These are phyloP conservation scores for Brachionus paranguensis DNA, from an alignment of 1,140 invertebrate species.

Conservation along the genomic window DNA sequence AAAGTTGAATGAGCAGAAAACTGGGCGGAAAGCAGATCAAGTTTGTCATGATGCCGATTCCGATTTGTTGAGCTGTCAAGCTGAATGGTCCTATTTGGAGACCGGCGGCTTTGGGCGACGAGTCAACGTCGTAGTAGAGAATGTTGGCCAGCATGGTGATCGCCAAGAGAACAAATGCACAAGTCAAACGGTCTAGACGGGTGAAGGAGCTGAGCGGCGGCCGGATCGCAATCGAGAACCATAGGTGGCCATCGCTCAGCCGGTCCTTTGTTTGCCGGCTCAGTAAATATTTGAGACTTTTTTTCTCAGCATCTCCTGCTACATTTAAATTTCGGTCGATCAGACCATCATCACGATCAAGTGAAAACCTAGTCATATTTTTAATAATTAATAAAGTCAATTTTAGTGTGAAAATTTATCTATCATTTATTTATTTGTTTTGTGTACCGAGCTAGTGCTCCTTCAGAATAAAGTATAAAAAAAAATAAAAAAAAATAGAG, in stretches of 20 bases:
- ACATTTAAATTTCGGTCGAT: conserved; percentile 50
- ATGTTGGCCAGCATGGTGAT: conserved; percentile 23
- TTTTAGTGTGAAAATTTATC: too few relatives aligned
- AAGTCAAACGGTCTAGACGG: background rate
- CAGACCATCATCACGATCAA: conserved; percentile 54
- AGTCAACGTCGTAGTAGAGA: conserved; percentile 12
- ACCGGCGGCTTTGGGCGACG: background rate
- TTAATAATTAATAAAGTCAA: too few relatives aligned
- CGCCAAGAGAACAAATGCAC: background rate
- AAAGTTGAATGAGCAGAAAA: conserved; percentile 18
- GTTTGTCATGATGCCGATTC: conserved; percentile 19
- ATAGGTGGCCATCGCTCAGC: conserved; percentile 26
- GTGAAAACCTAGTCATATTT: conserved; percentile 47
- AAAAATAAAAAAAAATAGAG: too few relatives aligned
- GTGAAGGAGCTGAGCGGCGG: background rate
- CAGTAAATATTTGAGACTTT: background rate
- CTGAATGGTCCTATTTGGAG: background rate
- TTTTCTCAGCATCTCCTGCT: background rate
- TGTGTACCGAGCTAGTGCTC: too few relatives aligned
- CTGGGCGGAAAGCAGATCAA: background rate
- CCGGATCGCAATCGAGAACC: background rate
- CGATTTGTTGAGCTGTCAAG: conserved; percentile 7
- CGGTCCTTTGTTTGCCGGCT: background rate
- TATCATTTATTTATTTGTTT: too few relatives aligned
- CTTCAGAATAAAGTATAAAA: too few relatives aligned